A percentile compares a stretch with the other conserved stretches of the same genome.
phyloP scores from a whole-genome alignment of 2,888 invertebrate genomes.

The Meghimatium bilineatum region DNA sequence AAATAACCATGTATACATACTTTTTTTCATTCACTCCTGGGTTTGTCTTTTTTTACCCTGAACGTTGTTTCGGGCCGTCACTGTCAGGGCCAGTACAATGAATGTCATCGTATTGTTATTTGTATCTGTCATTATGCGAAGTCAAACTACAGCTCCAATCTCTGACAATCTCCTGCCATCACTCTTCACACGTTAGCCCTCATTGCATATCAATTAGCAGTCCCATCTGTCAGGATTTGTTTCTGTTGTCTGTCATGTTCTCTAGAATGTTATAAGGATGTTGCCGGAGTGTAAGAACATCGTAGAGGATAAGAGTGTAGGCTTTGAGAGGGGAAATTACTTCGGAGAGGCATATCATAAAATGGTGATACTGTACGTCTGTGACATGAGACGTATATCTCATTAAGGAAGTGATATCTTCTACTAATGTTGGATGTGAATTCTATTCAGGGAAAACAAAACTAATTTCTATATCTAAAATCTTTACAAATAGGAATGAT shows the following conservation, averaged over 20 bases:
- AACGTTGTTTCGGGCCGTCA: too few relatives aligned
- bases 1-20: too few relatives aligned
- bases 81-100: too few relatives aligned
- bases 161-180: background rate
- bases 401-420: background rate
- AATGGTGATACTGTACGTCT: background rate
- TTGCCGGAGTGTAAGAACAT: background rate
- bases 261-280: background rate
- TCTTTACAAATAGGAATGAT: too few relatives aligned
- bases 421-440: background rate
- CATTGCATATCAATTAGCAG: background rate
- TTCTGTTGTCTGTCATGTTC: background rate
- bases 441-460: background rate
- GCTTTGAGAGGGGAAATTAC: background rate
- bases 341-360: background rate
- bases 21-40: too few relatives aligned
- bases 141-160: background rate
- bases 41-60: too few relatives aligned
- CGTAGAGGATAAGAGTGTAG: background rate
- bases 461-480: background rate
- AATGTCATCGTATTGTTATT: too few relatives aligned
- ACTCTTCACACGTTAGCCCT: background rate
- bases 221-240: constrained; percentile 2
- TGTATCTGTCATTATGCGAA: too few relatives aligned
- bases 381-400: background rate